Conservation (phyloP, 2,797 vertebrate genomes). For the Eulemur mongoz region DNA sequence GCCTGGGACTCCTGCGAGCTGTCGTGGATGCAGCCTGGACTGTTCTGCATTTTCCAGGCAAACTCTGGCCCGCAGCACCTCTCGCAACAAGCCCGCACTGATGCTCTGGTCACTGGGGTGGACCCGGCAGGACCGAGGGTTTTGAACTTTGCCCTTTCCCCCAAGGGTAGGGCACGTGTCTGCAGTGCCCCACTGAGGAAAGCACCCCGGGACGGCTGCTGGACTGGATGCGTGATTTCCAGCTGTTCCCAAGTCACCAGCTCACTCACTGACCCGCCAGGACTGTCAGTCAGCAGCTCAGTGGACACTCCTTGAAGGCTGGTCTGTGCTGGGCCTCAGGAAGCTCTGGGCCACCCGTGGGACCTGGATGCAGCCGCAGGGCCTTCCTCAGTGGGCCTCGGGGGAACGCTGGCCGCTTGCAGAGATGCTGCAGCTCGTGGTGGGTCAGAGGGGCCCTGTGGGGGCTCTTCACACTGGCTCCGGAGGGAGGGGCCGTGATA, state of each 20-base stretch:
- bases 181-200: too few species aligned
- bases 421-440: neutral
- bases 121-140: too few species aligned
- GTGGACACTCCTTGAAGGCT: neutral
- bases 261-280: neutral
- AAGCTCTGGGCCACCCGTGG: rapidly evolving
- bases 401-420: neutral
- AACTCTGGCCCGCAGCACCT: neutral
- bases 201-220: rapidly evolving
- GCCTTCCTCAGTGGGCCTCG: neutral
- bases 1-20: neutral
- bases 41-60: neutral
- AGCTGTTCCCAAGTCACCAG: neutral
- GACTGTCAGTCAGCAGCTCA: neutral
- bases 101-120: neutral
- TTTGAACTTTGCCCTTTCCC: neutral
- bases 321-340: too few species aligned
- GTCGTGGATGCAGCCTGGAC: neutral
- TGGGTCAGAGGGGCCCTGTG: rapidly evolving
- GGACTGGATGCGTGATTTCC: neutral
- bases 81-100: neutral
- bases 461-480: neutral
- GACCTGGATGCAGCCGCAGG: rapidly evolving
- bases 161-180: neutral
- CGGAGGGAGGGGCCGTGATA: neutral